Evolutionary conservation across 2,113 vertebrate genomes (phyloP).

Genomic region (Psammodynastes pulverulentus): DNA sequence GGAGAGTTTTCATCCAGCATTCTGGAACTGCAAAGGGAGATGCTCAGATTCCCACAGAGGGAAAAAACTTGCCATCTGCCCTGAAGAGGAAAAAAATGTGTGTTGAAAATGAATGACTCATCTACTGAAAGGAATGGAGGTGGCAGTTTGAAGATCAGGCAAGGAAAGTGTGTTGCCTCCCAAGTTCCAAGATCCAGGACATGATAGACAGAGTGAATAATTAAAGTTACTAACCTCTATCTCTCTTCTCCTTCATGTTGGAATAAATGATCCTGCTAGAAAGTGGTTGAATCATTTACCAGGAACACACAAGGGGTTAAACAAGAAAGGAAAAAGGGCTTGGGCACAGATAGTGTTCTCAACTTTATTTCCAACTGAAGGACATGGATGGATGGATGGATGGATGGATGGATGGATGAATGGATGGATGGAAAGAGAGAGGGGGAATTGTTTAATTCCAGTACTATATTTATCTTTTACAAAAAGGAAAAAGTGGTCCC

Average conservation of each 20-base stretch:
- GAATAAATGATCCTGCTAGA: background rate
- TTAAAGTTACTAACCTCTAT: background rate
- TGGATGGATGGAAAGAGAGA: background rate
- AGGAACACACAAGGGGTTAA: background rate
- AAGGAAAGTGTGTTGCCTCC: background rate
- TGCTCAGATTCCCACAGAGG: background rate
- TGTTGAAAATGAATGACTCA: background rate
- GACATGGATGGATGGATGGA: background rate
- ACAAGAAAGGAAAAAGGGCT: background rate
- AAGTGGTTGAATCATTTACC: background rate
- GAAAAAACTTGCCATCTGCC: background rate
- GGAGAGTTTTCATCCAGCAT: background rate
- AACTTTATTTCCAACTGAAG: background rate
- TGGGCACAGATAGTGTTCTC: background rate
- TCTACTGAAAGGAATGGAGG: background rate
- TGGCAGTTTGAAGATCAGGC: background rate
- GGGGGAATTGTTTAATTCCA: background rate
- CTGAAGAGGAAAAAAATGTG: background rate
- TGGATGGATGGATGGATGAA: accelerated
- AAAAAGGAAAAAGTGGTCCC: background rate
- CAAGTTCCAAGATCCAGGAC: background rate
- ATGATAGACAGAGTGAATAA: background rate
- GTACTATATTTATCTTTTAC: background rate
- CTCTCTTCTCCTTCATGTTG: background rate
- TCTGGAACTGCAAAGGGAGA: background rate